Conservation (phyloP, 1,140 invertebrate species). For the Asbolus verrucosus region DNA sequence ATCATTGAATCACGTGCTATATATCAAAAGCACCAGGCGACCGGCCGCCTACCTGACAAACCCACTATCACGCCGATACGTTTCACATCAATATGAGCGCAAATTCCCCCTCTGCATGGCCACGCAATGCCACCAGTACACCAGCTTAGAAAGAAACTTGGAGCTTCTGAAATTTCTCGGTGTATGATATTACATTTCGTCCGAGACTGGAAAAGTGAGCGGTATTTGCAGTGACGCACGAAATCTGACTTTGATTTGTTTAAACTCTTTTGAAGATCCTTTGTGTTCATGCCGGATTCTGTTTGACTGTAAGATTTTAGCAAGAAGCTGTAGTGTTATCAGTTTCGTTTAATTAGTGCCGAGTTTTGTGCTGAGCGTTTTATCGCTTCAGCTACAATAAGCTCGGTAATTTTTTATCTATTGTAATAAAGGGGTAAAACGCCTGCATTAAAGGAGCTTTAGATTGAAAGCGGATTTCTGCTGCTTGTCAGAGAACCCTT, state of each 20-base stretch:
- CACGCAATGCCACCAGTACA: too few relatives aligned
- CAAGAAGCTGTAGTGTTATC: background rate
- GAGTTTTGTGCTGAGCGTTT: slow-evolving; percentile 15
- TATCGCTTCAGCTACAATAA: slow-evolving; percentile 28
- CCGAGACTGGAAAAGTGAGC: too few relatives aligned
- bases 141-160: background rate
- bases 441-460: slow-evolving; percentile 37
- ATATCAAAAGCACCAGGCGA: slow-evolving; percentile 47
- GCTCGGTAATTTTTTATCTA: slow-evolving; percentile 38
- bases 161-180: background rate
- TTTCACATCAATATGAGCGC: background rate
- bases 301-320: too few relatives aligned
- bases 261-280: slow-evolving; percentile 8
- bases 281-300: too few relatives aligned
- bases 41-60: slow-evolving; percentile 46
- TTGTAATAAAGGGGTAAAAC: slow-evolving; percentile 33
- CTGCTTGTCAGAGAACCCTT: slow-evolving; percentile 36
- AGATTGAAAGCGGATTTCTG: slow-evolving; percentile 31
- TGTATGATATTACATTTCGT: background rate
- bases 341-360: slow-evolving; percentile 30
- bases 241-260: slow-evolving; percentile 8
- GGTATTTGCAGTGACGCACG: too few relatives aligned
- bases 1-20: slow-evolving; percentile 48
- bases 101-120: too few relatives aligned
- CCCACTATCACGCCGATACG: slow-evolving; percentile 41